Base-by-base conservation (phyloP, 2,888 invertebrate genomes). In the Cryptocephalus moraei region DNA sequence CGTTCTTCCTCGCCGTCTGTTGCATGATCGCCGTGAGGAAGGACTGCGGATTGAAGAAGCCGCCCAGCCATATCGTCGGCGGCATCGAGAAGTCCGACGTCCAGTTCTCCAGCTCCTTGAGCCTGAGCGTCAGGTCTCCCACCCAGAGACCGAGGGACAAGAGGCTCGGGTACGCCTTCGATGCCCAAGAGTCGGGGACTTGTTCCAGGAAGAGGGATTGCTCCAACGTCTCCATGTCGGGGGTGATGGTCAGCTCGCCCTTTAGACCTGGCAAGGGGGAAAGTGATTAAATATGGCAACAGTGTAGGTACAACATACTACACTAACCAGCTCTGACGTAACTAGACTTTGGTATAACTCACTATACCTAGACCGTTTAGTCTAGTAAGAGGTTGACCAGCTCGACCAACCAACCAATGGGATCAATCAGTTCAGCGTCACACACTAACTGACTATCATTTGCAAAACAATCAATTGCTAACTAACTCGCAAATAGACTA, bases 1-100 rank as follows among this genome's bases (percentile, higher is more conserved):
- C 94, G 68, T 94, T 93, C 72, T 88, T 93, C 41, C 94, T 78
- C 1, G 95, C 94, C 45, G 93, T 93, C 71, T 91, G 92, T 72
- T 96, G 95, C 93, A 95, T 94, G 64, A 95, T 93, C 33, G 95
- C 95, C 0, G 95, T 95, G 33, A 96, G 74, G 71, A 96, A 92
- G 9, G 93, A 93, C 70, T 95, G 95, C 0, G 95, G 95, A 73
- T 95, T 95, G 74, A 95, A 95, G 70, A 96, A 92, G 8, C 94
- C 95, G 9, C 86, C 91, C 45, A 95, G 73, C 95, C 95, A 95
- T 10, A 94, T 87, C 0, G 89, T 81, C 0, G 90, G 75, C 0
- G 94, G 93, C 56, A 94, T 74, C 75, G 75, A 77, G 57, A 94
- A 94, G 69, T 94, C 94, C 0, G 84, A 79, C 3, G 88, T 82